Evolutionary conservation across 2,888 invertebrate genomes (phyloP).

Genomic region (Epirrhoe tristata): DNA sequence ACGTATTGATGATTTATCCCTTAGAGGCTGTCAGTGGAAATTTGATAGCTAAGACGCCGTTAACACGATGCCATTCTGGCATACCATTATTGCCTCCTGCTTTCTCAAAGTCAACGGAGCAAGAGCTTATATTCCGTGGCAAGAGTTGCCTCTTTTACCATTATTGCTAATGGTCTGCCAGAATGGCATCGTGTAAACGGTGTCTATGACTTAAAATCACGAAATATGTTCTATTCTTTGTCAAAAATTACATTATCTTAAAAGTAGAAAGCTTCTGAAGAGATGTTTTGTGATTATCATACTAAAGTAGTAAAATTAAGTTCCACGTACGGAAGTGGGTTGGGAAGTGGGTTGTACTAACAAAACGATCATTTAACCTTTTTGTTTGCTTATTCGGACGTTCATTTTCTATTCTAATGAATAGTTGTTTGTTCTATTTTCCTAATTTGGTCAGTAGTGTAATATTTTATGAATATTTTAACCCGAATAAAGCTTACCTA

Average conservation of each 20-base stretch:
- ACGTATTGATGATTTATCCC: slow-evolving; percentile 54
- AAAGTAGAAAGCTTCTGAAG: too few species aligned
- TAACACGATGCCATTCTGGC: not conserved
- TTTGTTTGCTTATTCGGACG: slow-evolving; percentile 21
- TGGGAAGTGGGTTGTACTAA: slow-evolving; percentile 17
- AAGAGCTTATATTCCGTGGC: too few species aligned
- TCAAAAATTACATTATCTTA: too few species aligned
- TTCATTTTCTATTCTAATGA: slow-evolving; percentile 15
- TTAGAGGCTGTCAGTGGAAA: slow-evolving; percentile 33
- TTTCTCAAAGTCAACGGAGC: too few species aligned
- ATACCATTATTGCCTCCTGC: too few species aligned
- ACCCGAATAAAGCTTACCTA: not conserved
- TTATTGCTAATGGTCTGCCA: too few species aligned
- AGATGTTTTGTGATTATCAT: not conserved
- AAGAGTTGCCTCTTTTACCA: too few species aligned
- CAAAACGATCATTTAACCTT: slow-evolving; percentile 25
- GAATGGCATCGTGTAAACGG: too few species aligned
- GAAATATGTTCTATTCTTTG: too few species aligned
- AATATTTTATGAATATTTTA: not conserved
- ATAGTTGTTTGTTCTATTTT: slow-evolving; percentile 1
- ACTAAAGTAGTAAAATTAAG: slow-evolving; percentile 1
- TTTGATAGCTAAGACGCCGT: slow-evolving; percentile 21
- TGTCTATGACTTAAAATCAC: too few species aligned
- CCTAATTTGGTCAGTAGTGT: not conserved
- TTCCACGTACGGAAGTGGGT: slow-evolving; percentile 15